Evolutionary conservation across 2,797 vertebrate species (phyloP).

Genomic region (Phrynocephalus guinanensis): DNA sequence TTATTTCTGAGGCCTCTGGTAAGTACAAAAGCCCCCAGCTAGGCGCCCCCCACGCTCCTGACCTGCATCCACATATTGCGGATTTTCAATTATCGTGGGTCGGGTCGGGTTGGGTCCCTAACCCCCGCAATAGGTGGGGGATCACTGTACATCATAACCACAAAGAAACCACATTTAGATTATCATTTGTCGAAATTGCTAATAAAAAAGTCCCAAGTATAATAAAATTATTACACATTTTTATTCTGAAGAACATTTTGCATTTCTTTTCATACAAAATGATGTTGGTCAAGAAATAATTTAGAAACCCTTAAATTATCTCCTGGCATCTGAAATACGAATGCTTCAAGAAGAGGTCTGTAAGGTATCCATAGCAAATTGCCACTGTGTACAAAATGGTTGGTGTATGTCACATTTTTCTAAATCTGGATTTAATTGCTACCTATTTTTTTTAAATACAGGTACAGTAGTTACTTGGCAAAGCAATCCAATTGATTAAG

Average conservation of each 20-base stretch:
- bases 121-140: too few relatives aligned
- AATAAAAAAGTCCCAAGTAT: slow-evolving; percentile 62
- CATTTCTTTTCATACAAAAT: slow-evolving; percentile 83
- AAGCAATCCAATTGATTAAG: slow-evolving; percentile 68
- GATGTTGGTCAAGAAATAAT: slow-evolving; percentile 81
- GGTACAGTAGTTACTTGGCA: slow-evolving; percentile 73
- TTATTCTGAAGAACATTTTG: slow-evolving; percentile 81
- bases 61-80: too few relatives aligned
- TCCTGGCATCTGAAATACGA: slow-evolving; percentile 81
- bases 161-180: slow-evolving; percentile 12
- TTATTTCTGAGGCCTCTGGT: too few relatives aligned
- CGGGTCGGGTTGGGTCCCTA: too few relatives aligned
- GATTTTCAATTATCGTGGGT: too few relatives aligned
- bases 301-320: slow-evolving; percentile 81
- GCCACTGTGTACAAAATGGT: slow-evolving; percentile 79
- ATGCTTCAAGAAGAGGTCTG: slow-evolving; percentile 80
- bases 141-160: not conserved
- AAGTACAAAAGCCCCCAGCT: too few relatives aligned
- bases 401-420: slow-evolving; percentile 73
- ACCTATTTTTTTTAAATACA: slow-evolving; percentile 73
- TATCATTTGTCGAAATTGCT: slow-evolving; percentile 38
- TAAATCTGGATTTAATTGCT: slow-evolving; percentile 76
- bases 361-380: slow-evolving; percentile 81
- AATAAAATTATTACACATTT: slow-evolving; percentile 79
- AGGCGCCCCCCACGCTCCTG: too few relatives aligned